Evolutionary conservation across 2,888 invertebrate genomes (phyloP), one percentile per base, ranked within the genome.

Genomic region (Caenorhabditis sp.): DNA sequence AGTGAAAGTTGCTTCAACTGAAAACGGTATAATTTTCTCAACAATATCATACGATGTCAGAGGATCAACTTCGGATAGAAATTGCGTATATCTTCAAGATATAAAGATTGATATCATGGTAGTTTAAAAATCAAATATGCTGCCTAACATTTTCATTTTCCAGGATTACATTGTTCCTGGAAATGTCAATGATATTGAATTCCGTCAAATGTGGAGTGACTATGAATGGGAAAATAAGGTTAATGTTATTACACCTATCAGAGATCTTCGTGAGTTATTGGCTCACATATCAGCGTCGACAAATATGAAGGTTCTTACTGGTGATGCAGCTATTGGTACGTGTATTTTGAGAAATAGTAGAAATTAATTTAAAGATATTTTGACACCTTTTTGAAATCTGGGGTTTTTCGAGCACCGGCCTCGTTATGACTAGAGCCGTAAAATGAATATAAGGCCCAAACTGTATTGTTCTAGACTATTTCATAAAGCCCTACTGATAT

Each of bases 151-250:
- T 26, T 51, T 31, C 19, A n/a, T 36, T n/a, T 76, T 99, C 83
- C 96, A 99, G 94, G 99, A 99, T 90, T 97, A 97, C 90, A 96
- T 97, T 87, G 93, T 97, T 87, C 88, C 90, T 87, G 78, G 89
- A 87, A 71, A 95, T 19, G 97, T 97, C 89, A 94, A 93, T 62
- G 99, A 99, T 89, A 92, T 93, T 0, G 97, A 99, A 90, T 99
- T 99, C 91, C 90, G 99, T 6, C 93, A 94, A 89, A 99, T 99
- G 99, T 99, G 99, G 99, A 95, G 96, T 1, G 97, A 97, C 91
- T 99, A 99, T 90, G 99, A 99, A 90, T 99, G 99, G 99, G 99
- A 99, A 91, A 99, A 99, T 90, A 99, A 99, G 92, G 95, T 94
- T 53, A 93, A 95, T 0, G 96, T 97, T 1, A 95, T 95, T 88